Conservation (phyloP, 2,113 vertebrate species). For the Copsychus sechellarum region DNA sequence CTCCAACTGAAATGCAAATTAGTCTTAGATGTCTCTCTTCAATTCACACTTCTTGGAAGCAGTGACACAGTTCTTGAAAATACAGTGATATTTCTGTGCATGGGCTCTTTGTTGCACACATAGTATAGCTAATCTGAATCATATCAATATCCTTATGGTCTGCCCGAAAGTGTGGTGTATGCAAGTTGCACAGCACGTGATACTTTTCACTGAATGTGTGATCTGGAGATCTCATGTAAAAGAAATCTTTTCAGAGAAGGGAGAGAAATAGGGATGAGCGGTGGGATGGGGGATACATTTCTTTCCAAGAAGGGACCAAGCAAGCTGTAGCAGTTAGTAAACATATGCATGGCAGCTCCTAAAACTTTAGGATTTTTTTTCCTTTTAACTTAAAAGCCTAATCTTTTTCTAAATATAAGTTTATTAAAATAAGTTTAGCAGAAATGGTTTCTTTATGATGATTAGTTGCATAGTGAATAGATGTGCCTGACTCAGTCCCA, state of each 20-base stretch:
- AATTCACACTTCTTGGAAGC: slow-evolving; percentile 41
- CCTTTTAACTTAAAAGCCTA: neutral
- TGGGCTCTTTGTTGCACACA: neutral
- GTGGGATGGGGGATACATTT: neutral
- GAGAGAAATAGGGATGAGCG: neutral
- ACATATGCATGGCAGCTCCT: neutral
- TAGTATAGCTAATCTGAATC: slow-evolving; percentile 2
- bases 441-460: slow-evolving; percentile 9
- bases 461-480: neutral
- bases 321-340: neutral
- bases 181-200: neutral
- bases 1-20: slow-evolving; percentile 45
- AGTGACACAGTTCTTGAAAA: slow-evolving; percentile 36
- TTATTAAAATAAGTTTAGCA: neutral
- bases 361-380: neutral
- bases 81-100: slow-evolving; percentile 24
- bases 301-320: neutral
- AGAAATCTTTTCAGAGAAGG: neutral
- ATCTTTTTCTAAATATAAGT: neutral
- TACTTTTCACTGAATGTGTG: neutral
- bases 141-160: neutral
- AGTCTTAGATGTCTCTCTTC: neutral
- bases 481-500: slow-evolving; percentile 6
- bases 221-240: neutral
- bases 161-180: neutral